Percentiles rank a stretch among this genome's conserved stretches.
Evolutionary conservation across 2,797 vertebrate species (phyloP).

Genomic region (Podargus strigoides): DNA sequence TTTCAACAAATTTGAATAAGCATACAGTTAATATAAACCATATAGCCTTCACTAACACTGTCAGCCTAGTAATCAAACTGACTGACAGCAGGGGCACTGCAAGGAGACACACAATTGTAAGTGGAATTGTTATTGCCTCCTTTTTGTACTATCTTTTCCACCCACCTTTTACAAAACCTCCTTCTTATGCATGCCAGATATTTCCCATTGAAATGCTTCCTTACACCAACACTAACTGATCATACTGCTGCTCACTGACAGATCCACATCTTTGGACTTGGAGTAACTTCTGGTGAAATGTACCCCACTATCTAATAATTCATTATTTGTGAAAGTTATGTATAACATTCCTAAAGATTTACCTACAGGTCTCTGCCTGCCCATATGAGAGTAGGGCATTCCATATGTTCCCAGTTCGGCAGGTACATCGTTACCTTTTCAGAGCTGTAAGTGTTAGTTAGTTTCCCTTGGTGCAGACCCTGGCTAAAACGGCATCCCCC

Average conservation of each 20-base stretch:
- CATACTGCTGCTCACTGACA: background rate
- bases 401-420: background rate
- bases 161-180: background rate
- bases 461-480: background rate
- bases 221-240: background rate
- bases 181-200: background rate
- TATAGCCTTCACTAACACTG: background rate
- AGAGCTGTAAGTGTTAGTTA: background rate
- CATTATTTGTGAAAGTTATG: background rate
- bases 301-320: background rate
- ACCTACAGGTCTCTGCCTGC: background rate
- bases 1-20: constrained; percentile 4
- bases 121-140: background rate
- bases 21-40: background rate
- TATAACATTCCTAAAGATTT: background rate
- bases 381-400: background rate
- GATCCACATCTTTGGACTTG: accelerated
- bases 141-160: background rate
- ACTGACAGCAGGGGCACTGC: background rate
- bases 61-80: background rate
- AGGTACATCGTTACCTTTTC: background rate
- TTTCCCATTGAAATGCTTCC: background rate
- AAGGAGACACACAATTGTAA: background rate
- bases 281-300: background rate
- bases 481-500: background rate